phyloP scores from a whole-genome alignment of 2,113 vertebrate genomes.

The Todiramphus chloris region DNA sequence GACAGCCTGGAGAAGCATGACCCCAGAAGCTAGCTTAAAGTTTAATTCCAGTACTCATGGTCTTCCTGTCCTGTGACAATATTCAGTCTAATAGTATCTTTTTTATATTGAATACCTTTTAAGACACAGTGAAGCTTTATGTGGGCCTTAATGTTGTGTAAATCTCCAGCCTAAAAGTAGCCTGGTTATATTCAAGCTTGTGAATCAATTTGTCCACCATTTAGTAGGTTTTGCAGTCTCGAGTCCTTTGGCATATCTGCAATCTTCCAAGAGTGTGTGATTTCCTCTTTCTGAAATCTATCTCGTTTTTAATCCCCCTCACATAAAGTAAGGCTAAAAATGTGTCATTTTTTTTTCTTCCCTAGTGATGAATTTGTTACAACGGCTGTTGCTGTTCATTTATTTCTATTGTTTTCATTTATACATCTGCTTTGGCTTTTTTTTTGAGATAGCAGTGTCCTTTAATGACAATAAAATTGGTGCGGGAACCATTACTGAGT shows the following conservation, averaged over 20 bases:
- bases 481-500: not conserved
- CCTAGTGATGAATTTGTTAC: not conserved
- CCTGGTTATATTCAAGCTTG: not conserved
- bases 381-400: not conserved
- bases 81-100: not conserved
- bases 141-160: not conserved
- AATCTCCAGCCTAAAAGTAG: not conserved
- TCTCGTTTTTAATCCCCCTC: not conserved
- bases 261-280: not conserved
- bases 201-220: not conserved
- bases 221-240: not conserved
- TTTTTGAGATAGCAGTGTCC: not conserved
- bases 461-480: not conserved
- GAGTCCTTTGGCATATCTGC: not conserved
- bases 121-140: not conserved
- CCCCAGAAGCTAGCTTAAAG: not conserved
- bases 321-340: not conserved
- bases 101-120: not conserved
- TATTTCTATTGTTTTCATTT: not conserved
- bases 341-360: not conserved
- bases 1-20: not conserved
- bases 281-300: not conserved
- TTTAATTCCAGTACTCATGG: not conserved
- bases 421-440: not conserved
- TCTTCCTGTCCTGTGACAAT: not conserved